Evolutionary conservation across 2,797 vertebrate species (phyloP).

Genomic region (Heteromormyrus szaboi): DNA sequence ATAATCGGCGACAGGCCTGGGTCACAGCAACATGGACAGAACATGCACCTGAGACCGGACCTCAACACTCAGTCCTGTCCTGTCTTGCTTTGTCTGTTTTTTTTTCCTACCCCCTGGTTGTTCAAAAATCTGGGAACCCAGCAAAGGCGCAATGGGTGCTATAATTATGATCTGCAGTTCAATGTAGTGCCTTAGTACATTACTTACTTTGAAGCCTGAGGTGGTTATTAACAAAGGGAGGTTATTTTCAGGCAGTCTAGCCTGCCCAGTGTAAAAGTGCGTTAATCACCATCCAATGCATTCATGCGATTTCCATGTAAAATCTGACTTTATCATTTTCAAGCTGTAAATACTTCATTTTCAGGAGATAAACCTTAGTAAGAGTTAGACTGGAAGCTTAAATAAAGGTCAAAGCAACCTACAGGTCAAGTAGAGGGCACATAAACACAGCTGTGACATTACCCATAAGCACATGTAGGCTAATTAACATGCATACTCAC

Average conservation of each 20-base stretch:
- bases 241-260: neutral
- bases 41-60: neutral
- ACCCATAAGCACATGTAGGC: conserved; percentile 32
- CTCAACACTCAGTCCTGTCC: neutral
- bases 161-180: neutral
- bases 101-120: neutral
- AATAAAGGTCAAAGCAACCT: neutral
- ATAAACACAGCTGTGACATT: conserved; percentile 35
- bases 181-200: neutral
- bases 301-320: neutral
- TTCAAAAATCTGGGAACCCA: neutral
- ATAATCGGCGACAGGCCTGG: neutral
- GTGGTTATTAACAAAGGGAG: neutral
- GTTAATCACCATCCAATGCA: neutral
- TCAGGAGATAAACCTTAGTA: neutral
- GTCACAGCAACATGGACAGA: neutral
- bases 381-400: neutral
- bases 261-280: neutral
- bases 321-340: neutral
- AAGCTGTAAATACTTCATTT: neutral
- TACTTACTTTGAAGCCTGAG: neutral
- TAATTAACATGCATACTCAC: conserved; percentile 49
- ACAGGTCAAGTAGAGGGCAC: conserved; percentile 42
- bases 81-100: conserved; percentile 16
- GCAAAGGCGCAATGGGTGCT: neutral